Conservation (phyloP, 2,113 vertebrate genomes). For the Oryzias woworae region DNA sequence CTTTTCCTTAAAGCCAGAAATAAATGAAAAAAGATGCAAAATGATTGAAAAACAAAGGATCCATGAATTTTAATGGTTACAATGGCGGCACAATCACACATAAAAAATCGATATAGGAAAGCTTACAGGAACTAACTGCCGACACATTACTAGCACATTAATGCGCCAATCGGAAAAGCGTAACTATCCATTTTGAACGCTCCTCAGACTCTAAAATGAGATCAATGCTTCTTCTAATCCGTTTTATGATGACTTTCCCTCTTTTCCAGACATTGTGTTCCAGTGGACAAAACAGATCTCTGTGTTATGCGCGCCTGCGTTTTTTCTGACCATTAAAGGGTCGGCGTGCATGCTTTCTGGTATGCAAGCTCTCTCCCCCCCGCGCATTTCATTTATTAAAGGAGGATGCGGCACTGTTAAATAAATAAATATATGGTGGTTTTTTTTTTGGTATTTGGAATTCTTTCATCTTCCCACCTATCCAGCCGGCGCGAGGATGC, state of each 20-base stretch:
- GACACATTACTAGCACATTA: neutral
- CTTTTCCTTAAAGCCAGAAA: too few species aligned
- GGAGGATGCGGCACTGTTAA: neutral
- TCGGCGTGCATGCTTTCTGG: slow-evolving; percentile 1
- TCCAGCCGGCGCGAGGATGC: slow-evolving; percentile 10
- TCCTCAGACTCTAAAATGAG: neutral
- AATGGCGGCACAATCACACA: slow-evolving; percentile 1
- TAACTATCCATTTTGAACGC: neutral
- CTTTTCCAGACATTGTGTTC: slow-evolving; percentile 4
- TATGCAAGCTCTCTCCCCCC: slow-evolving; percentile 3
- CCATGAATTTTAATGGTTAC: neutral
- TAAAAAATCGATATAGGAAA: slow-evolving; percentile 1
- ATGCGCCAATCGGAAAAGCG: neutral
- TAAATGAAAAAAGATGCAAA: too few species aligned
- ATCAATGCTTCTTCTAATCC: neutral
- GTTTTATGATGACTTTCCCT: neutral
- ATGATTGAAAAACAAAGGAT: too few species aligned
- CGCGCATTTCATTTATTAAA: neutral
- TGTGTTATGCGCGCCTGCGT: neutral
- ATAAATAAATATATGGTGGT: neutral
- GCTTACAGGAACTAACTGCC: too few species aligned
- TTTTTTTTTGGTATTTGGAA: neutral
- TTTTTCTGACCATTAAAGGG: neutral
- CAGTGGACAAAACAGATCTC: neutral
- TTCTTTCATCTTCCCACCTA: slow-evolving; percentile 1